These are phyloP conservation scores for Latheticus oryzae DNA, from an alignment of 2,888 invertebrate genomes.

Conservation along the genomic window DNA sequence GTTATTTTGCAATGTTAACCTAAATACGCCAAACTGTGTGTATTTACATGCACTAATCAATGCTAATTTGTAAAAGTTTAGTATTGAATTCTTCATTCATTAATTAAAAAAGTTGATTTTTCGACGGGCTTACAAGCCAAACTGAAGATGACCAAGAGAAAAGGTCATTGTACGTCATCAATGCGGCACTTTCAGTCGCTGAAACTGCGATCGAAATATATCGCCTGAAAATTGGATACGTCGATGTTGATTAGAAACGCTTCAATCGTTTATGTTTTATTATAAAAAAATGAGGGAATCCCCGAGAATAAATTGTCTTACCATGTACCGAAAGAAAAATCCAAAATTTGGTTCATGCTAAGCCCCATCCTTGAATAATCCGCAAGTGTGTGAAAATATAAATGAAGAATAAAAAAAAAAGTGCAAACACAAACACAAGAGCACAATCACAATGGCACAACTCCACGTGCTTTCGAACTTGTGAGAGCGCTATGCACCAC, in stretches of 20 bases:
- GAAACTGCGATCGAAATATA: no score
- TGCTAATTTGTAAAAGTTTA: constrained; percentile 37
- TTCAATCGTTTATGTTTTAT: no score
- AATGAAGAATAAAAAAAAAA: constrained; percentile 9
- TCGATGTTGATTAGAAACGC: constrained; percentile 8
- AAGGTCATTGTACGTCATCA: constrained; percentile 24
- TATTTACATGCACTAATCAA: constrained; percentile 37
- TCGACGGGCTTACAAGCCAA: no score
- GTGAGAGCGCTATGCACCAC: constrained; percentile 42
- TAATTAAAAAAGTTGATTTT: constrained; percentile 15
- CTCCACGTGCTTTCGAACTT: constrained; percentile 58
- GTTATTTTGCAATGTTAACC: constrained; percentile 46
- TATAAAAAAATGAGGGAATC: constrained; percentile 7
- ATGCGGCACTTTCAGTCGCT: no score
- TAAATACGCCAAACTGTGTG: constrained; percentile 41
- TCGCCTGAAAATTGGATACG: constrained; percentile 15
- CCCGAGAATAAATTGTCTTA: constrained; percentile 42
- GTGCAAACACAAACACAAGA: constrained; percentile 52
- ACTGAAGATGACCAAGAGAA: constrained; percentile 3
- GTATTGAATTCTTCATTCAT: constrained; percentile 14
- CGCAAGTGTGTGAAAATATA: no score
- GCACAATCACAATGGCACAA: constrained; percentile 50
- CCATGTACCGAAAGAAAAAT: constrained; percentile 60
- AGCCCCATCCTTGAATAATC: constrained; percentile 49
- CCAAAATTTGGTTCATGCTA: constrained; percentile 49